These are phyloP conservation scores for Scopus umbretta DNA, from an alignment of 2,113 vertebrate species.

Conservation along the genomic window DNA sequence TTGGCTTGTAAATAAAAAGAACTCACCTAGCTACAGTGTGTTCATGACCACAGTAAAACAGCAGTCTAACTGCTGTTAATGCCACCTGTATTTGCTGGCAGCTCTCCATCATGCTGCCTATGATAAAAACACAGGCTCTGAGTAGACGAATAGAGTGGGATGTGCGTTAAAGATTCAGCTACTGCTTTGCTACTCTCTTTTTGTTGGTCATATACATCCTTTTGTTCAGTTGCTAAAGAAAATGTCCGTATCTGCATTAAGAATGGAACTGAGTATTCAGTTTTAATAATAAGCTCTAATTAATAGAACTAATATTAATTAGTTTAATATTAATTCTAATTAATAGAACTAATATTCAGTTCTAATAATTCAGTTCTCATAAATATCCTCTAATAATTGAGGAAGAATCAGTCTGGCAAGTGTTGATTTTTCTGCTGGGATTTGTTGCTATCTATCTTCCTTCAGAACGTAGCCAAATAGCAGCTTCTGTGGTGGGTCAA, in stretches of 20 bases:
- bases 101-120: background rate
- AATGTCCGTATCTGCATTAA: background rate
- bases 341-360: too few species aligned
- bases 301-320: too few species aligned
- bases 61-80: background rate
- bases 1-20: background rate
- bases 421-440: background rate
- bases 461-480: background rate
- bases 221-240: background rate
- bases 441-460: rapidly evolving
- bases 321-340: too few species aligned
- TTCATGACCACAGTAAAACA: background rate
- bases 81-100: background rate
- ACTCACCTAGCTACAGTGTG: background rate
- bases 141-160: background rate
- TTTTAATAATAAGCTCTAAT: too few species aligned
- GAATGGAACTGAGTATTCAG: background rate
- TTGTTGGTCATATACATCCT: background rate
- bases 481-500: background rate
- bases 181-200: background rate
- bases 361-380: too few species aligned
- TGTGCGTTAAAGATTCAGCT: background rate
- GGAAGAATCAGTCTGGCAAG: background rate
- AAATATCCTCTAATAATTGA: background rate
- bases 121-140: background rate